phyloP scores from a whole-genome alignment of 2,888 invertebrate genomes.

The Spilosoma lubricipeda region DNA sequence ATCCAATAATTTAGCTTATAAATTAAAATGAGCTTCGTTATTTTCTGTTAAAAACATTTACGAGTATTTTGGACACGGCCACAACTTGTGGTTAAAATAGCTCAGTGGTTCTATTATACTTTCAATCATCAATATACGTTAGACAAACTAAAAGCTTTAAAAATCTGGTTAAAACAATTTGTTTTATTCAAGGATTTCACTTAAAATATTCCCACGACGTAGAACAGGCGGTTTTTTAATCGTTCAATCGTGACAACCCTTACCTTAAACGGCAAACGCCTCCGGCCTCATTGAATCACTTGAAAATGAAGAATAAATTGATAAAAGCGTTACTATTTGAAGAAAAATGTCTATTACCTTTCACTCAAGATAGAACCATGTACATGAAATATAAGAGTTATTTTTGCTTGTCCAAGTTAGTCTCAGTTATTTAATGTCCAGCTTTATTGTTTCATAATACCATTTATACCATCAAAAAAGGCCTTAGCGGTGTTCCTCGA shows the following conservation, averaged over 20 bases:
- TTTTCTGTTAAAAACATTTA: too few relatives aligned
- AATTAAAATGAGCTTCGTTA: too few relatives aligned
- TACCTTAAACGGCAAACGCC: constrained; percentile 25
- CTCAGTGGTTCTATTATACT: constrained; percentile 31
- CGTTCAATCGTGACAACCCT: constrained; percentile 37
- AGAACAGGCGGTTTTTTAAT: constrained; percentile 46
- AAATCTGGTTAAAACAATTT: constrained; percentile 32
- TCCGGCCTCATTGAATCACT: constrained; percentile 9
- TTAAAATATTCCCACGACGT: constrained; percentile 35
- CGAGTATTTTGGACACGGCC: too few relatives aligned
- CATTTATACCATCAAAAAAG: constrained; percentile 37
- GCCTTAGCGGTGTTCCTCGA: constrained; percentile 27
- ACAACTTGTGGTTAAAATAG: constrained; percentile 16
- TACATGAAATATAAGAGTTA: constrained; percentile 13
- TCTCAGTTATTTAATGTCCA: constrained; percentile 34
- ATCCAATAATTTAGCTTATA: too few relatives aligned
- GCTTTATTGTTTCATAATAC: constrained; percentile 52
- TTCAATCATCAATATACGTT: background rate
- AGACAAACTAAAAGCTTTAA: constrained; percentile 20
- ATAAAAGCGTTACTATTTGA: constrained; percentile 24
- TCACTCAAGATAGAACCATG: constrained; percentile 20
- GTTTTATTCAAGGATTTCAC: constrained; percentile 36
- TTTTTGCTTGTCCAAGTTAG: constrained; percentile 18
- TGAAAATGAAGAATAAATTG: constrained; percentile 42
- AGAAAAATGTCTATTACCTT: constrained; percentile 22